Percentiles rank a stretch among this genome's conserved stretches.
These are phyloP conservation scores for Nomada lathburiana DNA, from an alignment of 2,888 invertebrate species.

Conservation along the genomic window DNA sequence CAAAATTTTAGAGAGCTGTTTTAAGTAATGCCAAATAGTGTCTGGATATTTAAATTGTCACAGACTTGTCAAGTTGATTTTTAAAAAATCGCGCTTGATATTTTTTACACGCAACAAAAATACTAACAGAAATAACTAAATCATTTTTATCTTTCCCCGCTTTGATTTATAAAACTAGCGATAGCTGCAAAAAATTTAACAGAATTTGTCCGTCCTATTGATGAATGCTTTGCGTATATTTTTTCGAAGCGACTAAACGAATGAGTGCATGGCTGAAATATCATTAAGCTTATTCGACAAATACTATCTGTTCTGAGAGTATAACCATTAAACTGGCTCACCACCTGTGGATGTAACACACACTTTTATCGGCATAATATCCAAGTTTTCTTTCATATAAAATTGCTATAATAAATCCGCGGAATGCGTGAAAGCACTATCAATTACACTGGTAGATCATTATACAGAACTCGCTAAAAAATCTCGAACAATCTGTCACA, in stretches of 20 bases:
- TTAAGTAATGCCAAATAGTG: too few species aligned
- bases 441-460: background rate
- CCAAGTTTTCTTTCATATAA: background rate
- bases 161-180: too few species aligned
- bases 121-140: too few species aligned
- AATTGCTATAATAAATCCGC: background rate
- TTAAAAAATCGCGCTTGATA: too few species aligned
- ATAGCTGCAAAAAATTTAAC: background rate
- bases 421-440: background rate
- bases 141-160: too few species aligned
- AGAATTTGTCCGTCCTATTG: background rate
- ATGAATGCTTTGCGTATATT: background rate
- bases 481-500: background rate
- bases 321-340: background rate
- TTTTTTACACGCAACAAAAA: too few species aligned
- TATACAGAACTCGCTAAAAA: background rate
- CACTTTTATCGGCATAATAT: background rate
- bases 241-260: background rate
- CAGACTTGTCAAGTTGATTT: too few species aligned
- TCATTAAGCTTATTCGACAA: slow-evolving; percentile 15
- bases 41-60: too few species aligned
- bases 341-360: background rate
- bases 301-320: background rate
- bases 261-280: background rate
- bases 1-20: too few species aligned